A percentile compares a stretch with the other conserved stretches of the same genome.
Conservation (phyloP, 2,113 vertebrate genomes). For the Mixornis gularis region DNA sequence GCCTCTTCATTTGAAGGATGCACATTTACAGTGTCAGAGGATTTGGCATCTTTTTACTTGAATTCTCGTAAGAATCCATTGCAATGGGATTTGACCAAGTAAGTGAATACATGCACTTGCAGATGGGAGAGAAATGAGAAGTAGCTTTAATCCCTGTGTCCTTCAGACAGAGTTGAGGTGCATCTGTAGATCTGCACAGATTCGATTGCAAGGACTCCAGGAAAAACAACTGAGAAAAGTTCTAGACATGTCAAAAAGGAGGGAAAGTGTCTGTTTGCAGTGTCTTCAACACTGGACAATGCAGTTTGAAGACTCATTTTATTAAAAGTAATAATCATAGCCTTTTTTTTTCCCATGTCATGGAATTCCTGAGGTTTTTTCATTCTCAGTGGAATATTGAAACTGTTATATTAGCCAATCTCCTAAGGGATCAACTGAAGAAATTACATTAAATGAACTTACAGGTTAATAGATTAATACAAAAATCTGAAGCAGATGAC, state of each 20-base stretch:
- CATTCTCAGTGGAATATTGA: background rate
- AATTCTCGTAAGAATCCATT: background rate
- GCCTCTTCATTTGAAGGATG: background rate
- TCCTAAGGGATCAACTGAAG: background rate
- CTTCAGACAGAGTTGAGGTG: background rate
- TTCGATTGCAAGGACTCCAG: background rate
- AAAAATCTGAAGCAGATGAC: background rate
- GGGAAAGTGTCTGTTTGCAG: background rate
- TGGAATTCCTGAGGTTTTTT: background rate
- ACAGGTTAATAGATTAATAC: background rate
- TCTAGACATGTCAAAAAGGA: background rate
- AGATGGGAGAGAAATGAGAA: background rate
- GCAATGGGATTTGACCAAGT: background rate
- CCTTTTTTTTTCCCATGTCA: background rate
- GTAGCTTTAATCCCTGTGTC: background rate
- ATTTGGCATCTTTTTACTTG: background rate
- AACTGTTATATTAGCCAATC: background rate
- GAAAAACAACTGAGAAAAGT: background rate
- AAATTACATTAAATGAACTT: background rate
- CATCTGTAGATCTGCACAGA: background rate
- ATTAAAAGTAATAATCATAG: background rate
- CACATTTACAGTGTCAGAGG: background rate
- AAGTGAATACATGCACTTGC: background rate
- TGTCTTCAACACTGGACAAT: background rate
- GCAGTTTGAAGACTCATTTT: background rate